Evolutionary conservation across 2,888 invertebrate genomes (phyloP), one percentile per base, ranked within the genome.

Genomic region (Macrophya annulata): DNA sequence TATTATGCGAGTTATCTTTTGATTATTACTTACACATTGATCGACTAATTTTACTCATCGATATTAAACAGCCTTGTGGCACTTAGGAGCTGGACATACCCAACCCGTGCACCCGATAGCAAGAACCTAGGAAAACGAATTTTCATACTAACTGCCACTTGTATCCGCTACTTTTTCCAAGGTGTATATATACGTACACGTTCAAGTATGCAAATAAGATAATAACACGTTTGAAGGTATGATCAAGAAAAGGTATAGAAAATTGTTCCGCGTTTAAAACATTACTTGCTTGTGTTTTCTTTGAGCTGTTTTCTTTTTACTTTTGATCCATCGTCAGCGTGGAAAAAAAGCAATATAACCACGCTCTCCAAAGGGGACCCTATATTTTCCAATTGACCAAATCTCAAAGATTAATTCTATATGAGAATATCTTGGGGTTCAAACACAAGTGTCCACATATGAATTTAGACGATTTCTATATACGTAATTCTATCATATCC

Each of bases 371-470:
- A 48, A 48, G 40, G 45, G 48, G 48, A 45, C 45, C 25, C n/a
- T 25, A 76, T 76, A 48, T 76, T 48, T 76, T 48, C 21, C 21
- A 76, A 25, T 25, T 48, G 76, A 76, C 76, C 48, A n/a, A n/a
- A 25, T 76, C 76, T 76, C 76, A 48, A 48, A 21, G 76, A 76
- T 76, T n/a, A 48, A 76, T 76, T 2, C 21, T 76, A 43, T 25
- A 76, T n/a, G n/a, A 48, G 72, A 48, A 76, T 76, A 48, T 12
- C 76, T 45, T 48, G 48, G 45, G 9, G 9, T 43, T 25, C 43
- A 8, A 74, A 48, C 21, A 21, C 43, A 40, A 71, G 31, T 31
- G 31, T 68, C 25, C 68, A 68, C 5, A 12, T 37, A 37, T 68
- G 12, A 25, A 65, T 65, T 65, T 31, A 31, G 5, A 21, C 9